These are phyloP conservation scores for Sebastes reedi DNA, from an alignment of 2,797 vertebrate genomes.

Conservation along the genomic window DNA sequence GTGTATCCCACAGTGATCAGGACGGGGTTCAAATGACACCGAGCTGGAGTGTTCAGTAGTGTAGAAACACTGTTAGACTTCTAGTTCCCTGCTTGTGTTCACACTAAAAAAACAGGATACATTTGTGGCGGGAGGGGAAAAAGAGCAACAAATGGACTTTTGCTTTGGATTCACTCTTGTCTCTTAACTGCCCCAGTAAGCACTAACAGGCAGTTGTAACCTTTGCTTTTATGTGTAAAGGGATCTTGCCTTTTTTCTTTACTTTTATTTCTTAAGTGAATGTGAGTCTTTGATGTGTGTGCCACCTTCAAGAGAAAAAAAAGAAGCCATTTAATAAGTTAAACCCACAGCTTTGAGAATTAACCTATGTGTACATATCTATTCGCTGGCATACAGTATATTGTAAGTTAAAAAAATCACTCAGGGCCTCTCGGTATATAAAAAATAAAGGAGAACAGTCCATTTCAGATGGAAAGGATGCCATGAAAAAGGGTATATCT, in stretches of 20 bases:
- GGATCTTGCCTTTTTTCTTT: slow-evolving; percentile 80
- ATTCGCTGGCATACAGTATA: slow-evolving; percentile 84
- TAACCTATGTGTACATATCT: slow-evolving; percentile 89
- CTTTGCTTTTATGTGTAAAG: slow-evolving; percentile 79
- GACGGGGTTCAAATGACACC: slow-evolving; percentile 46
- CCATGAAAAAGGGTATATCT: slow-evolving; percentile 84
- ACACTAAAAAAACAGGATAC: slow-evolving; percentile 58
- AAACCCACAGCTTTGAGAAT: slow-evolving; percentile 88
- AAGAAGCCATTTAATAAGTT: slow-evolving; percentile 88
- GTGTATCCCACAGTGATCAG: slow-evolving; percentile 58
- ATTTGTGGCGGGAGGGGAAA: slow-evolving; percentile 52
- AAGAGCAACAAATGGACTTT: slow-evolving; percentile 66
- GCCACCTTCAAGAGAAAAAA: slow-evolving; percentile 83
- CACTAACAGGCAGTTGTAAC: slow-evolving; percentile 84
- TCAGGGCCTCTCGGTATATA: slow-evolving; percentile 88
- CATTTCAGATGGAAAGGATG: slow-evolving; percentile 80
- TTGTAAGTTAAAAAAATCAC: slow-evolving; percentile 83
- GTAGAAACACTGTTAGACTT: slow-evolving; percentile 82
- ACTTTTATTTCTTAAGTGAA: slow-evolving; percentile 78
- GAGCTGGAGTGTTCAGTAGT: slow-evolving; percentile 72
- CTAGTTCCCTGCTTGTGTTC: slow-evolving; percentile 71
- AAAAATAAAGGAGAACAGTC: slow-evolving; percentile 85
- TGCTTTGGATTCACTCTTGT: slow-evolving; percentile 72
- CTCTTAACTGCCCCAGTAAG: slow-evolving; percentile 78
- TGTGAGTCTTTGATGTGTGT: slow-evolving; percentile 83